phyloP scores from a whole-genome alignment of 2,797 vertebrate species.

The Sparus aurata region DNA sequence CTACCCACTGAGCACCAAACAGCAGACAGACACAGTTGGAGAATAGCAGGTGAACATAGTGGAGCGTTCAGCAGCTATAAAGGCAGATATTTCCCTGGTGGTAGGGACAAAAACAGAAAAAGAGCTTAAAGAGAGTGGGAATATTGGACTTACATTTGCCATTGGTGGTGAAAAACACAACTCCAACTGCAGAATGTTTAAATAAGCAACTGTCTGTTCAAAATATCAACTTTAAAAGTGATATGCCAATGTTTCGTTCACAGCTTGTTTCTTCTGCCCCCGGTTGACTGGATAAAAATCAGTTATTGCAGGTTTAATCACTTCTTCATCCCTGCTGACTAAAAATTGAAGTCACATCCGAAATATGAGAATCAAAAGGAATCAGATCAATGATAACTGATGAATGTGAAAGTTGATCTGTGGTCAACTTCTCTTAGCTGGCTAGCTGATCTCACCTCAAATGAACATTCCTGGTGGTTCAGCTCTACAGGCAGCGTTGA shows the following conservation, averaged over 20 bases:
- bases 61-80: too few species aligned
- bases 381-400: not conserved
- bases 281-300: too few species aligned
- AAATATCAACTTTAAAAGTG: not conserved
- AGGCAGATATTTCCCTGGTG: too few species aligned
- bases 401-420: conserved; percentile 4
- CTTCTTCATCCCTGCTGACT: too few species aligned
- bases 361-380: not conserved
- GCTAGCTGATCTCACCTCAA: not conserved
- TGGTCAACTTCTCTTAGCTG: not conserved
- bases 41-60: too few species aligned
- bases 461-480: conserved; percentile 3
- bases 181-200: not conserved
- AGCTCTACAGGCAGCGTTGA: conserved; percentile 12
- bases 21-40: too few species aligned
- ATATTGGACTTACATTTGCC: not conserved
- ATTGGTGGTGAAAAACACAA: not conserved
- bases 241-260: not conserved
- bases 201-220: not conserved
- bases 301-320: not conserved
- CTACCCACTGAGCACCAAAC: too few species aligned
- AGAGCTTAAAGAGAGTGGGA: not conserved
- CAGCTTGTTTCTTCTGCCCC: not conserved
- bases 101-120: too few species aligned
- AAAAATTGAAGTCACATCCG: not conserved